Evolutionary conservation across 2,113 vertebrate species (phyloP).

Genomic region (Apistogramma diplotaenia): DNA sequence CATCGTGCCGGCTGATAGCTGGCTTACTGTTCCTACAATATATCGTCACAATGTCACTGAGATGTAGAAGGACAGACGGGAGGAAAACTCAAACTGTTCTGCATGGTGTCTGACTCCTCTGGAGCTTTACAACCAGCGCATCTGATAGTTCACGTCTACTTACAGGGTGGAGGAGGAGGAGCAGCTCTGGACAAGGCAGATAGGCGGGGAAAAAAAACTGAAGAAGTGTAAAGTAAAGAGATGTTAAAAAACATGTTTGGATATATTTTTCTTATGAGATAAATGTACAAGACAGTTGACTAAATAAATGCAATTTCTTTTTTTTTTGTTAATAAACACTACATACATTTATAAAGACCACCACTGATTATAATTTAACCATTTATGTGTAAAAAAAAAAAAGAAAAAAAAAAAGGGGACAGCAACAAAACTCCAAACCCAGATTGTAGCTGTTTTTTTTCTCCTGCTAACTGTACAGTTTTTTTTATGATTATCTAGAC

Average conservation of each 20-base stretch:
- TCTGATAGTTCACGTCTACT: not conserved
- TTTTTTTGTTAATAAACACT: slow-evolving; percentile 76
- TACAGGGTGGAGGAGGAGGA: slow-evolving; percentile 20
- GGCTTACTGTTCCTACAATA: slow-evolving; percentile 54
- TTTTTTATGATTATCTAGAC: slow-evolving; percentile 87
- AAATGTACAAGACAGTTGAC: slow-evolving; percentile 68
- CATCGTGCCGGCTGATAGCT: slow-evolving; percentile 33
- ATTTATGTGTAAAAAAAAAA: slow-evolving; percentile 78
- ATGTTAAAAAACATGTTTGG: slow-evolving; percentile 58
- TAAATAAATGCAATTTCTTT: slow-evolving; percentile 73
- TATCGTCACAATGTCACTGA: slow-evolving; percentile 36
- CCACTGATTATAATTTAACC: slow-evolving; percentile 89
- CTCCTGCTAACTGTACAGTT: slow-evolving; percentile 88
- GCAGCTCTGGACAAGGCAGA: not conserved
- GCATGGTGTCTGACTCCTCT: slow-evolving; percentile 1
- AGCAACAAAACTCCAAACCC: slow-evolving; percentile 81
- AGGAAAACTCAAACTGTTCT: slow-evolving; percentile 7
- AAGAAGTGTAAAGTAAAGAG: slow-evolving; percentile 47
- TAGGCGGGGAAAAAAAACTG: slow-evolving; percentile 10
- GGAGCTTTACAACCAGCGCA: slow-evolving; percentile 22
- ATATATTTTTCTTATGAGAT: slow-evolving; percentile 46
- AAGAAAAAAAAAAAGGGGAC: slow-evolving; percentile 39
- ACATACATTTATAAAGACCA: slow-evolving; percentile 89
- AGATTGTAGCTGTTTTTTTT: slow-evolving; percentile 75
- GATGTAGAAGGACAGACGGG: slow-evolving; percentile 3